Evolutionary conservation across 92 coral and sea anemone species (phyloP).

Genomic region (Epizoanthus stellaris): DNA sequence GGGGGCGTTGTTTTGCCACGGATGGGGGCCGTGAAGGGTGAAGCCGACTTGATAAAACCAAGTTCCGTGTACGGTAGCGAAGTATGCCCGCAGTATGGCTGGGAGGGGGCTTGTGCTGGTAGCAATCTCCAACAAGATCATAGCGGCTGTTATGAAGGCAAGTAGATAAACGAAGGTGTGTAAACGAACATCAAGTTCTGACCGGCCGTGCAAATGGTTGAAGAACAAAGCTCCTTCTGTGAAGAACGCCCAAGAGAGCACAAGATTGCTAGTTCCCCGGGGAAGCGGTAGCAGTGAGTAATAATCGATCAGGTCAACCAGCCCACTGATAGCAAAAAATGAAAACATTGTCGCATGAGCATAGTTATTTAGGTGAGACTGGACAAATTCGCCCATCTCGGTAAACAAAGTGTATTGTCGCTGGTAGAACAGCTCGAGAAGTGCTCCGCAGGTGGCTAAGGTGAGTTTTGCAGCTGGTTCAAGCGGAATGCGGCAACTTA

Average conservation of each 20-base stretch:
- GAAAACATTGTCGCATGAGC: constrained; percentile 80
- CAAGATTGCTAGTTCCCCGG: constrained; percentile 55
- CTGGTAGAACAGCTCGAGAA: constrained; percentile 60
- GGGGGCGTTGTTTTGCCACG: constrained; percentile 67
- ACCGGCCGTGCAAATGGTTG: constrained; percentile 81
- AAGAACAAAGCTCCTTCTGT: constrained; percentile 75
- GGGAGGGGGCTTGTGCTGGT: constrained; percentile 52
- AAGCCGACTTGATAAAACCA: constrained; percentile 88
- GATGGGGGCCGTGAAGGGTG: constrained; percentile 72
- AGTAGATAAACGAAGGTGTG: constrained; percentile 74
- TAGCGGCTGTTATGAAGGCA: constrained; percentile 57
- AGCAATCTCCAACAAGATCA: constrained; percentile 59
- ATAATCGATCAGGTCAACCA: constrained; percentile 65
- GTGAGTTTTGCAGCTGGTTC: constrained; percentile 69
- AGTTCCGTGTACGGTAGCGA: constrained; percentile 73
- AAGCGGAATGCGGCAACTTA: constrained; percentile 55
- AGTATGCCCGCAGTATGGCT: constrained; percentile 63
- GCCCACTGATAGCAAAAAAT: constrained; percentile 80
- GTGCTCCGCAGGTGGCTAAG: constrained; percentile 51
- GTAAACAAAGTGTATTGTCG: constrained; percentile 58
- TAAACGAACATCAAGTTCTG: constrained; percentile 70
- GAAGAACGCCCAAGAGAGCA: constrained; percentile 64
- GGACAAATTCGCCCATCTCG: constrained; percentile 54
- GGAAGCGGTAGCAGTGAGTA: constrained; percentile 58
- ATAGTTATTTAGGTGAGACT: constrained; percentile 63